Base-by-base conservation (phyloP, 1,140 invertebrate species). In the Drosophila tristis region DNA sequence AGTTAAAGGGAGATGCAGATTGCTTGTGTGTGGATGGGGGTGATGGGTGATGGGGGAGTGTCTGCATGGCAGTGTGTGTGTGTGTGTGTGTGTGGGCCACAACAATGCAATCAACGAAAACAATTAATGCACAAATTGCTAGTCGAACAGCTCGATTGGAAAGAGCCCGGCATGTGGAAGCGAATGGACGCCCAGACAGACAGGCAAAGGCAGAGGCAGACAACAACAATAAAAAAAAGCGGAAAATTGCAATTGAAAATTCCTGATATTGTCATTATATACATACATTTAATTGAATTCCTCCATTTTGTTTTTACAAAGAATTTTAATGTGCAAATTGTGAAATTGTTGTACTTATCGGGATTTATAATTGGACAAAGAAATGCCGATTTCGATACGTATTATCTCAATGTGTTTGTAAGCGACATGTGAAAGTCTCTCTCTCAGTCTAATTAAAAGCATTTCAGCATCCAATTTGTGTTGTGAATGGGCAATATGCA, bases 51-150 rank as follows among this genome's bases (percentile, higher is more conserved):
- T 2, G 1, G 20, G 20, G 20, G 20, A 20, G 20, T 20, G 20
- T 20, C 20, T 20, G 20, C 20, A 20, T 20, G 20, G 20, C 20
- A 0, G 51, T 9, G 51, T 0, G 51, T 9, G 51, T 4, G n/a
- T 7, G 2, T 7, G 5, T 15, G 49, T 20, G 29, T 29, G 44
- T 20, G 53, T 31, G 62, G 29, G 64, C 35, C 70, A 70, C 48
- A 82, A 87, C 80, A 84, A 85, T 80, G 80, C 80, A 84, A 84
- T 85, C 76, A 67, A 57, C 58, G 78, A 74, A 64, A 63, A 81
- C 81, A 85, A 87, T 85, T 85, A 85, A 87, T 74, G 74, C 74
- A 87, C 58, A 87, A 87, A 87, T 87, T 85, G 78, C 82, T 74
- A 66, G 66, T 59, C 66, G 74, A 66, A 64, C 63, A 77, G 67